phyloP scores from a whole-genome alignment of 2,797 vertebrate species.

The Mormyrus proboscirostris region DNA sequence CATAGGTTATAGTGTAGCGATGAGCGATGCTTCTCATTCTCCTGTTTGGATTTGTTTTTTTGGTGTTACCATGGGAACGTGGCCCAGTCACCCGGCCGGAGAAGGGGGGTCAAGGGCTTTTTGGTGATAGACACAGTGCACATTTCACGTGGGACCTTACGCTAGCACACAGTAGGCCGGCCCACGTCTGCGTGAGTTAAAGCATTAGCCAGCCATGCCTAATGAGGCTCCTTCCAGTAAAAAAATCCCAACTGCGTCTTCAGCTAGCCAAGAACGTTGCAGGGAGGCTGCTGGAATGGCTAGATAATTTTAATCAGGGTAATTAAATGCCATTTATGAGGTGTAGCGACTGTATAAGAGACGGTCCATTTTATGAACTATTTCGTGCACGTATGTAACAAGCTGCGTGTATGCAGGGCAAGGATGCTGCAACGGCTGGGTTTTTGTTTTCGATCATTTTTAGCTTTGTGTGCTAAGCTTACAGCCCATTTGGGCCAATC shows the following conservation, averaged over 20 bases:
- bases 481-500: background rate
- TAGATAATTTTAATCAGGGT: background rate
- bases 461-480: background rate
- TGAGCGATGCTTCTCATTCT: conserved; percentile 40
- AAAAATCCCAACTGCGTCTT: background rate
- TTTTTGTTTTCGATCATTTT: background rate
- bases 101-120: background rate
- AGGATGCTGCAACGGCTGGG: background rate
- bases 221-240: background rate
- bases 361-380: background rate
- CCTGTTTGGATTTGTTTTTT: conserved; percentile 63
- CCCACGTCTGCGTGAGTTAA: background rate
- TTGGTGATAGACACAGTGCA: background rate
- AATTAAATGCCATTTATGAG: conserved; percentile 3
- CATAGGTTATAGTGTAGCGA: conserved; percentile 25
- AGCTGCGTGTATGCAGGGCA: background rate
- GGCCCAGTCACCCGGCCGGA: conserved; percentile 1
- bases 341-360: background rate
- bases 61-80: conserved; percentile 49
- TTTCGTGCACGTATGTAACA: background rate
- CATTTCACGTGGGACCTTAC: background rate
- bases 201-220: background rate
- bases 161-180: background rate
- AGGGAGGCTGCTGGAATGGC: background rate
- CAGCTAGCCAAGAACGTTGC: background rate